Percentiles rank a stretch among this genome's conserved stretches.
These are phyloP conservation scores for Stomorhina lunata DNA, from an alignment of 2,888 invertebrate genomes.

Conservation along the genomic window DNA sequence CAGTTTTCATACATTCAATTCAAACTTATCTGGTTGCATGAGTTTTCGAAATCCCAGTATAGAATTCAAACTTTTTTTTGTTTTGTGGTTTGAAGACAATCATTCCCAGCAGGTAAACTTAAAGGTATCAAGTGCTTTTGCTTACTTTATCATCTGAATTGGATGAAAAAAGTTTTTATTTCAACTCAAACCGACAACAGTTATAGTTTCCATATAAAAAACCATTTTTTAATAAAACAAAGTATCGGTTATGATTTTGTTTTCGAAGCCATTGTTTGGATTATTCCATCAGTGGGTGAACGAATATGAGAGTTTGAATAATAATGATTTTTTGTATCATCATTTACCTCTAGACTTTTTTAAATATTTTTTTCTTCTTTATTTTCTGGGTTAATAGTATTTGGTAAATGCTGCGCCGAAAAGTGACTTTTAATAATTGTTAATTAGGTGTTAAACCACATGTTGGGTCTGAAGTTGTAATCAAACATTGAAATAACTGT, in stretches of 20 bases:
- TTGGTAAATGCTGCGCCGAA: conserved; percentile 42
- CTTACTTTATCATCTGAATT: not conserved
- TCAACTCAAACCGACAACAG: not conserved
- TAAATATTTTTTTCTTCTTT: not conserved
- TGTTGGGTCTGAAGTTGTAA: conserved; percentile 30
- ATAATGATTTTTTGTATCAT: conserved; percentile 9
- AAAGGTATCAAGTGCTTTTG: conserved; percentile 33
- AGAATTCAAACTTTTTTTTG: conserved; percentile 22
- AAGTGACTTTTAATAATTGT: conserved; percentile 53
- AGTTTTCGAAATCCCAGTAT: not conserved
- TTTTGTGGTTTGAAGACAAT: conserved; percentile 46
- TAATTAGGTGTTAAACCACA: conserved; percentile 61
- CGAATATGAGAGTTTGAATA: conserved; percentile 1
- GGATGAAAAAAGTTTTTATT: too few species aligned
- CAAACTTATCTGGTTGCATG: not conserved
- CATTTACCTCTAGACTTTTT: not conserved
- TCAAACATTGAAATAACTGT: conserved; percentile 28
- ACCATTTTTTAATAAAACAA: not conserved
- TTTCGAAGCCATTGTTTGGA: conserved; percentile 4
- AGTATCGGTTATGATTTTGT: conserved; percentile 26
- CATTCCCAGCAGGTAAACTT: conserved; percentile 57
- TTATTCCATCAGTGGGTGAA: conserved; percentile 50
- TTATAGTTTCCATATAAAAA: conserved; percentile 18
- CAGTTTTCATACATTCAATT: conserved; percentile 39
- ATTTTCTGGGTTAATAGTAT: conserved; percentile 53